phyloP scores from a whole-genome alignment of 2,888 invertebrate genomes.

The Sinohyriopsis cumingii region DNA sequence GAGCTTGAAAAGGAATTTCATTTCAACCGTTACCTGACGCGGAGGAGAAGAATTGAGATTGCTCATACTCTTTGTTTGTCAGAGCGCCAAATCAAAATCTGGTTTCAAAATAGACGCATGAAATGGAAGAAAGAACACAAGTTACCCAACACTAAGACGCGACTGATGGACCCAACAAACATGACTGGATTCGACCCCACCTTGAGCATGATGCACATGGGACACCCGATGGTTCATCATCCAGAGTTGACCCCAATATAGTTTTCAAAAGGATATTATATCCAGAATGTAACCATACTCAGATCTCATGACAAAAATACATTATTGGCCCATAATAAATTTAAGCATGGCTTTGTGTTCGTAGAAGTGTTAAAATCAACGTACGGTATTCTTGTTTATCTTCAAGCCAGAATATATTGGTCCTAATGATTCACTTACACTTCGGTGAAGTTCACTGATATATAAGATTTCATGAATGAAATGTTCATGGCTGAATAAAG shows the following conservation, averaged over 20 bases:
- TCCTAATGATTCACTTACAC: too few relatives aligned
- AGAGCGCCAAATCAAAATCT: conserved; percentile 85
- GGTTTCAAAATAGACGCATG: conserved; percentile 95
- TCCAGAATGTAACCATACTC: too few relatives aligned
- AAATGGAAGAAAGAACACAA: conserved; percentile 85
- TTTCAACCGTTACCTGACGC: conserved; percentile 97
- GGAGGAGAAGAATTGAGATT: conserved; percentile 96
- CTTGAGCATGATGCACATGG: conserved; percentile 40
- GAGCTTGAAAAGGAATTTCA: conserved; percentile 98
- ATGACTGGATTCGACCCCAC: conserved; percentile 43
- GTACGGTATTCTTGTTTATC: too few relatives aligned
- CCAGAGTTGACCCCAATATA: conserved; percentile 28
- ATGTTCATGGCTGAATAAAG: too few relatives aligned
- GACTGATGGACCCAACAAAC: conserved; percentile 51
- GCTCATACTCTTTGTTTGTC: conserved; percentile 96
- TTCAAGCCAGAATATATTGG: too few relatives aligned
- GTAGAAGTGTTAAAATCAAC: too few relatives aligned
- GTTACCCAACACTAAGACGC: conserved; percentile 59
- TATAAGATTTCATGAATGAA: too few relatives aligned
- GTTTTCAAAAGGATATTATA: background rate
- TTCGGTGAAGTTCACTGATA: too few relatives aligned
- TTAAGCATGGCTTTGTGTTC: too few relatives aligned
- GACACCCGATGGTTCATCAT: conserved; percentile 31
- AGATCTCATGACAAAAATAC: too few relatives aligned
- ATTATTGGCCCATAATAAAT: too few relatives aligned